phyloP scores from a whole-genome alignment of 2,113 vertebrate genomes.

The Pipra filicauda region DNA sequence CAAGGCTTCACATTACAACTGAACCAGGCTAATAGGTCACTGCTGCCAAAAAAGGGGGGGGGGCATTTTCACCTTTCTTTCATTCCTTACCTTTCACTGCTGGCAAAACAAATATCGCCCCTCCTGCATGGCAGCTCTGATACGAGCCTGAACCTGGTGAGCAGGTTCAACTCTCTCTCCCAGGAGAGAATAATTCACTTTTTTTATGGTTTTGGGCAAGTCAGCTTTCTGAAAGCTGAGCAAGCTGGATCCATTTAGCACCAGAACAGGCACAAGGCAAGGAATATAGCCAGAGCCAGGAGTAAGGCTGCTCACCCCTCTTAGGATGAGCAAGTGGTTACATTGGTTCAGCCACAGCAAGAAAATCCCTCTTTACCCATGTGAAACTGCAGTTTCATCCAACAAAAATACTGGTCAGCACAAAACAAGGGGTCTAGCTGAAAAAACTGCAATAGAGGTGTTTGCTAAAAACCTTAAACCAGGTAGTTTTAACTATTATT shows the following conservation, averaged over 20 bases:
- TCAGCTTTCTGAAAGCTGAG: neutral
- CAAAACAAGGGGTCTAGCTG: neutral
- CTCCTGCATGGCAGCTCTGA: neutral
- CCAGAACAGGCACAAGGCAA: neutral
- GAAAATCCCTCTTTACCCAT: neutral
- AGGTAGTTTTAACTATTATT: neutral
- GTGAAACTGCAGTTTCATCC: neutral
- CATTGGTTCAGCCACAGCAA: neutral
- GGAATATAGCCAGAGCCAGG: neutral
- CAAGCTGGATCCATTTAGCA: neutral
- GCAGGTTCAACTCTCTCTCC: slow-evolving; percentile 4
- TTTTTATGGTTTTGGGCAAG: neutral
- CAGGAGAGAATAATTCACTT: neutral
- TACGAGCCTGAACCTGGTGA: slow-evolving; percentile 20
- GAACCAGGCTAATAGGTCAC: slow-evolving; percentile 48
- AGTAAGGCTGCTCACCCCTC: neutral
- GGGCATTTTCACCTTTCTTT: slow-evolving; percentile 47
- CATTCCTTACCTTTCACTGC: slow-evolving; percentile 33
- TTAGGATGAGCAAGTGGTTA: neutral
- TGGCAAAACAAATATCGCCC: slow-evolving; percentile 4
- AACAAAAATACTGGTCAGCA: neutral
- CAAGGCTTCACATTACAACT: slow-evolving; percentile 42
- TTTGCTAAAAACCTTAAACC: neutral
- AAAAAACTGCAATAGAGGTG: neutral
- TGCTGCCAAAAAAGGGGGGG: slow-evolving; percentile 12